A percentile compares a stretch with the other conserved stretches of the same genome.
phyloP scores from a whole-genome alignment of 2,797 vertebrate species.

The Poecilia gillii region DNA sequence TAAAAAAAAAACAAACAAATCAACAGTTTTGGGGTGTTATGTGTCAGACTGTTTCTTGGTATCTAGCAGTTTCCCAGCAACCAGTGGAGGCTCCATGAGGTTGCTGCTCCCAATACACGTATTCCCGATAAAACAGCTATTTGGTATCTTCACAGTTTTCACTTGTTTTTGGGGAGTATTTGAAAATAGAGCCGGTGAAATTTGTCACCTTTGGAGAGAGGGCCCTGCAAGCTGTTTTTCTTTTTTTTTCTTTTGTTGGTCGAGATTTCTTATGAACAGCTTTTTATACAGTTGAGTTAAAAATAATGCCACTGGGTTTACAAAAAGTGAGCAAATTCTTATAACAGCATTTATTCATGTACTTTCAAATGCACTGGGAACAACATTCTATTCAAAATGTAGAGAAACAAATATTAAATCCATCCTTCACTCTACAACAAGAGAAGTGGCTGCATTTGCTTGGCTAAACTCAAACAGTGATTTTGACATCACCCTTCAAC shows the following conservation, averaged over 20 bases:
- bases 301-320: background rate
- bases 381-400: background rate
- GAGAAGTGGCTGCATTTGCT: background rate
- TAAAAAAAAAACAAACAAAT: constrained; percentile 16
- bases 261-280: background rate
- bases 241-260: background rate
- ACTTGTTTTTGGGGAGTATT: constrained; percentile 4
- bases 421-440: background rate
- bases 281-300: background rate
- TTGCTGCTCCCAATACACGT: constrained; percentile 23
- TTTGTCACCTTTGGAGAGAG: constrained; percentile 2
- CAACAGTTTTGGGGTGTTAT: constrained; percentile 23
- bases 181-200: background rate
- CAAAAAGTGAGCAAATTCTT: background rate
- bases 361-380: background rate
- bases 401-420: background rate
- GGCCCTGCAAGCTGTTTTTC: background rate
- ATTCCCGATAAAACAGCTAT: constrained; percentile 30
- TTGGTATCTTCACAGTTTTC: constrained; percentile 10
- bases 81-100: constrained; percentile 22
- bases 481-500: background rate
- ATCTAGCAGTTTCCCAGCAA: constrained; percentile 47
- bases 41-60: constrained; percentile 30
- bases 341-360: background rate
- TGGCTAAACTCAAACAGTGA: background rate